These are phyloP conservation scores for Archips crataeganus DNA, from an alignment of 2,888 invertebrate species.

Conservation along the genomic window DNA sequence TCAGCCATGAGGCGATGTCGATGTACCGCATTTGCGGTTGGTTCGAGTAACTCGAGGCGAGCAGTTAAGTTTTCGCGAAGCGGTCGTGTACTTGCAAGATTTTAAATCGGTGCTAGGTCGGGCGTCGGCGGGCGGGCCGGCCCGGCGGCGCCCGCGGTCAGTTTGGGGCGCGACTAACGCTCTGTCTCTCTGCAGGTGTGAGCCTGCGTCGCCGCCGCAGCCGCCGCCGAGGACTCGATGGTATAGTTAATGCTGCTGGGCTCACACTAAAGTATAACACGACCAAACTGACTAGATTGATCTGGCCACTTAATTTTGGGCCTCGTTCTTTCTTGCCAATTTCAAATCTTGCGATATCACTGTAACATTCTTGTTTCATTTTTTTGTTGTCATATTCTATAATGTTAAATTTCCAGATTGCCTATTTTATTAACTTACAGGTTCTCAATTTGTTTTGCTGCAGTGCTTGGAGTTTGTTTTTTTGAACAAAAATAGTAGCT, in stretches of 20 bases:
- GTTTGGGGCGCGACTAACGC: slow-evolving; percentile 84
- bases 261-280: slow-evolving; percentile 85
- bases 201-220: slow-evolving; percentile 84
- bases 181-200: slow-evolving; percentile 86
- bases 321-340: slow-evolving; percentile 82
- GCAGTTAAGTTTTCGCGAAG: slow-evolving; percentile 52
- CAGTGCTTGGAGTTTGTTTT: slow-evolving; percentile 86
- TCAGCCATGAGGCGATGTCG: slow-evolving; percentile 56
- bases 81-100: slow-evolving; percentile 76
- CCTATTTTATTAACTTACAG: slow-evolving; percentile 83
- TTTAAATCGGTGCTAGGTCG: slow-evolving; percentile 78
- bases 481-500: slow-evolving; percentile 81
- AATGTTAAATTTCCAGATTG: slow-evolving; percentile 82
- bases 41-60: slow-evolving; percentile 59
- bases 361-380: slow-evolving; percentile 77
- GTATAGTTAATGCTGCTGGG: slow-evolving; percentile 75
- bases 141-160: slow-evolving; percentile 59
- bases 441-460: slow-evolving; percentile 86
- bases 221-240: slow-evolving; percentile 82
- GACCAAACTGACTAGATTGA: slow-evolving; percentile 83
- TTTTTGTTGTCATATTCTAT: slow-evolving; percentile 75
- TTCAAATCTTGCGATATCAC: slow-evolving; percentile 84
- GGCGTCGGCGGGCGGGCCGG: slow-evolving; percentile 46
- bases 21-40: slow-evolving; percentile 59
- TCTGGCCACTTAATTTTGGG: slow-evolving; percentile 86